Conservation (phyloP, 2,888 invertebrate species). For the Notodonta ziczac region DNA sequence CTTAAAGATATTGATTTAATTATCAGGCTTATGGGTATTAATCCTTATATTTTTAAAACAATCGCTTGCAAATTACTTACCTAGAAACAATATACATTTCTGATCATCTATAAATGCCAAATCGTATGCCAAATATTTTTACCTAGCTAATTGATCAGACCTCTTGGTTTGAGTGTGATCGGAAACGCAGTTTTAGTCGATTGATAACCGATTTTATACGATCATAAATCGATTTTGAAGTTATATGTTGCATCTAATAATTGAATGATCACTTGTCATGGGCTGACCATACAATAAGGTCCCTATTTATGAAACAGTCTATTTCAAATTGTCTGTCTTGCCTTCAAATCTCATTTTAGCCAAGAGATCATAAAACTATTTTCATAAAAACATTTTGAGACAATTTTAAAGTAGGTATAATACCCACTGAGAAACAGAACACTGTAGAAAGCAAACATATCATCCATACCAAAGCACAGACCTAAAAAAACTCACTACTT, state of each 20-base stretch:
- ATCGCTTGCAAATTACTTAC: constrained; percentile 18
- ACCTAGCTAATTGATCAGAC: constrained; percentile 31
- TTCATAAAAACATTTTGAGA: constrained; percentile 27
- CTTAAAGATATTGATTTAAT: constrained; percentile 6
- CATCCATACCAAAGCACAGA: constrained; percentile 14
- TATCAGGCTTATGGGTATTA: not conserved
- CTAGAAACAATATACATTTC: constrained; percentile 13
- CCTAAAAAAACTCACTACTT: too few species aligned
- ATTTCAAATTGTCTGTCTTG: too few species aligned
- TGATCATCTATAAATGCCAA: constrained; percentile 58
- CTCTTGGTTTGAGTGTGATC: constrained; percentile 20
- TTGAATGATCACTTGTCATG: too few species aligned
- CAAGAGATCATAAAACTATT: constrained; percentile 27
- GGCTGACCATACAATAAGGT: too few species aligned
- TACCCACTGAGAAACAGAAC: not conserved
- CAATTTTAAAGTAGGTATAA: constrained; percentile 11
- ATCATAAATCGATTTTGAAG: too few species aligned
- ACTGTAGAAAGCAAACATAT: constrained; percentile 24
- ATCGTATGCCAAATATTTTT: constrained; percentile 71
- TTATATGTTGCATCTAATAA: too few species aligned
- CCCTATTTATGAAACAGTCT: too few species aligned
- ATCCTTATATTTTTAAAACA: constrained; percentile 9
- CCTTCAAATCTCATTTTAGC: constrained; percentile 13
- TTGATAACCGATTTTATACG: too few species aligned
- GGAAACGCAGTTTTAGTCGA: not conserved